Evolutionary conservation across 2,113 vertebrate species (phyloP).

Genomic region (Oncorhynchus mykiss): DNA sequence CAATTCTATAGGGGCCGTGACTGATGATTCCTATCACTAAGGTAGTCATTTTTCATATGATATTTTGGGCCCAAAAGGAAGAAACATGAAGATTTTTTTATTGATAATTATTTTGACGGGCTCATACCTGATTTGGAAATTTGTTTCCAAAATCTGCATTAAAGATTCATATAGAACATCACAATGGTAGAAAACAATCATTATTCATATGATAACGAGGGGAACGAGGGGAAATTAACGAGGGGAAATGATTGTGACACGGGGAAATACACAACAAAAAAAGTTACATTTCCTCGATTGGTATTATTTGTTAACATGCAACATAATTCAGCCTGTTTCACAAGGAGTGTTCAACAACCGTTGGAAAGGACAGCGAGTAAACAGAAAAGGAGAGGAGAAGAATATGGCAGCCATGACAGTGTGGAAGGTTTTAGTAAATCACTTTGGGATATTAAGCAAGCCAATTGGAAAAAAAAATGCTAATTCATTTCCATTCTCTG

Average conservation of each 20-base stretch:
- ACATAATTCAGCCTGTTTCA: slow-evolving; percentile 73
- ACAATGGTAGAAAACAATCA: slow-evolving; percentile 46
- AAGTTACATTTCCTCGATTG: slow-evolving; percentile 67
- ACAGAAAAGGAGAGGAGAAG: slow-evolving; percentile 63
- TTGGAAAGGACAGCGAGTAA: too few relatives aligned
- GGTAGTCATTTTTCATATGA: slow-evolving; percentile 73
- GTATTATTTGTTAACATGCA: slow-evolving; percentile 75
- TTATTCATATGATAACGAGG: slow-evolving; percentile 71
- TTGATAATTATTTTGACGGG: slow-evolving; percentile 71
- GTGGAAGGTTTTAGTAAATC: slow-evolving; percentile 84
- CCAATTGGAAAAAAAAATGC: slow-evolving; percentile 85
- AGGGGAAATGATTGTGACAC: slow-evolving; percentile 66
- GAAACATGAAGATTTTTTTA: slow-evolving; percentile 70
- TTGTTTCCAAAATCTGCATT: slow-evolving; percentile 73
- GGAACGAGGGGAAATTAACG: slow-evolving; percentile 46
- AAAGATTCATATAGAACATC: slow-evolving; percentile 74
- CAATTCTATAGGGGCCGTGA: slow-evolving; percentile 72
- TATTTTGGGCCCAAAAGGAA: slow-evolving; percentile 69
- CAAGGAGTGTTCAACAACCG: slow-evolving; percentile 85
- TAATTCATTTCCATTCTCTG: slow-evolving; percentile 90
- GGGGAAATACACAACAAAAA: slow-evolving; percentile 49
- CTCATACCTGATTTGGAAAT: slow-evolving; percentile 74
- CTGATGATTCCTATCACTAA: slow-evolving; percentile 70
- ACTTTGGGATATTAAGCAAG: slow-evolving; percentile 84
- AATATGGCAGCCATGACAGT: slow-evolving; percentile 50